Conservation (phyloP, 2,888 invertebrate species). For the Dryadula phaetusa region DNA sequence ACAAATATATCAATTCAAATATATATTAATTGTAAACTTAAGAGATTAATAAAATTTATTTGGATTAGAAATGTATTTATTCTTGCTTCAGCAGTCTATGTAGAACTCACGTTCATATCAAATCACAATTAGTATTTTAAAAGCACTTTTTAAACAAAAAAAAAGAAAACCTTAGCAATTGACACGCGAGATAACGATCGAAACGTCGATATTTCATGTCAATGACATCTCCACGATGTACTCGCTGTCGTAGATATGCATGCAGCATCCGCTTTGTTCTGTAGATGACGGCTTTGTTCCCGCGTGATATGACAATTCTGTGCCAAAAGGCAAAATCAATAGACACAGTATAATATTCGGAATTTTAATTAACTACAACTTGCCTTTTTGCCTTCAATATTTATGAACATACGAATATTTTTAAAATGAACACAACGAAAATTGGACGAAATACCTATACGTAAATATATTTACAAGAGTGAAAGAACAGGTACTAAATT, state of each 20-base stretch:
- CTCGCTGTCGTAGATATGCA: constrained; percentile 3
- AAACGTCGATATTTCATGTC: constrained; percentile 20
- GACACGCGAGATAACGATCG: constrained; percentile 12
- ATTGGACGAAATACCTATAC: too few relatives aligned
- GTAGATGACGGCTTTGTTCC: constrained; percentile 24
- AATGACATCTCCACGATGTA: constrained; percentile 17
- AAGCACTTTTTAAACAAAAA: not conserved
- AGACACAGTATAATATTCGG: not conserved
- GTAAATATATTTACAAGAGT: not conserved
- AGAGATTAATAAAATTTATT: too few relatives aligned
- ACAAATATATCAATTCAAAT: too few relatives aligned
- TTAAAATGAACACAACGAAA: too few relatives aligned
- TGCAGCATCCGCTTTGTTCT: constrained; percentile 24
- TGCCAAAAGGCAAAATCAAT: constrained; percentile 24
- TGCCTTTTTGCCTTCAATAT: too few relatives aligned
- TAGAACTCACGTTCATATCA: too few relatives aligned
- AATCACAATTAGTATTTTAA: not conserved
- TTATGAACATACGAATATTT: too few relatives aligned
- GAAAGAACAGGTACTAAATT: not conserved
- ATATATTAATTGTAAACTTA: too few relatives aligned
- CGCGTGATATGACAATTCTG: constrained; percentile 1
- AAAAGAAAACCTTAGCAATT: constrained; percentile 13
- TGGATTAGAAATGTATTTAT: too few relatives aligned
- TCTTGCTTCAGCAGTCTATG: too few relatives aligned
- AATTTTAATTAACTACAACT: not conserved